Percentiles rank a stretch among this genome's conserved stretches.
These are phyloP conservation scores for Gallirallus australis DNA, from an alignment of 2,797 vertebrate species.

Conservation along the genomic window DNA sequence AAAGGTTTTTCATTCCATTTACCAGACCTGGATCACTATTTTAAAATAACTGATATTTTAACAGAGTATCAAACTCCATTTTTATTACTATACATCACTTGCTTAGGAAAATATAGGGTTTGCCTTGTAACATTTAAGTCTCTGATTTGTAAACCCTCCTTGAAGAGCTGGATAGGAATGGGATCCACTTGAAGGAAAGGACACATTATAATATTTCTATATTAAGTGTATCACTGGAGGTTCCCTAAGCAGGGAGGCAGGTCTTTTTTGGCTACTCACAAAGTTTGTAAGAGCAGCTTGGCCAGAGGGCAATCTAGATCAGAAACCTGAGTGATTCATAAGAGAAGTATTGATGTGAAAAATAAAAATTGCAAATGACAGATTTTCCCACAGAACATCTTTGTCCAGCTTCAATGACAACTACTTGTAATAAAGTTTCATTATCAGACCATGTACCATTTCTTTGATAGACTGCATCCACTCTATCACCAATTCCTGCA, in stretches of 20 bases:
- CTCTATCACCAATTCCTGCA: conserved; percentile 88
- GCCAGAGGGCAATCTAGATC: background rate
- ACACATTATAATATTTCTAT: background rate
- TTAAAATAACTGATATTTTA: background rate
- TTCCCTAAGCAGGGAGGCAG: background rate
- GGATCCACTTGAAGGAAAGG: background rate
- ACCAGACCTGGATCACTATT: background rate
- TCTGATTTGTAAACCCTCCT: background rate
- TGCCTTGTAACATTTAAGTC: background rate
- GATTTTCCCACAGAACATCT: background rate
- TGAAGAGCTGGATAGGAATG: background rate
- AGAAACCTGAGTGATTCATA: background rate
- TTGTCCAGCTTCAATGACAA: background rate
- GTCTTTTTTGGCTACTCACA: background rate
- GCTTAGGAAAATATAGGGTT: background rate
- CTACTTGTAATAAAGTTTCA: background rate
- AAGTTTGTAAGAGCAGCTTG: background rate
- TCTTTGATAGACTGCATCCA: conserved; percentile 89
- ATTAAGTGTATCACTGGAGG: background rate
- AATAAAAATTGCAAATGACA: background rate
- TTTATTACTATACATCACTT: background rate
- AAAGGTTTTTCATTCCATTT: background rate
- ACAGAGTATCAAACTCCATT: background rate
- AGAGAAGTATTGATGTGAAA: background rate
- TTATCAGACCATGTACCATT: conserved; percentile 80